A percentile compares a stretch with the other conserved stretches of the same genome.
phyloP scores from a whole-genome alignment of 2,888 invertebrate genomes.

The Griposia aprilina region DNA sequence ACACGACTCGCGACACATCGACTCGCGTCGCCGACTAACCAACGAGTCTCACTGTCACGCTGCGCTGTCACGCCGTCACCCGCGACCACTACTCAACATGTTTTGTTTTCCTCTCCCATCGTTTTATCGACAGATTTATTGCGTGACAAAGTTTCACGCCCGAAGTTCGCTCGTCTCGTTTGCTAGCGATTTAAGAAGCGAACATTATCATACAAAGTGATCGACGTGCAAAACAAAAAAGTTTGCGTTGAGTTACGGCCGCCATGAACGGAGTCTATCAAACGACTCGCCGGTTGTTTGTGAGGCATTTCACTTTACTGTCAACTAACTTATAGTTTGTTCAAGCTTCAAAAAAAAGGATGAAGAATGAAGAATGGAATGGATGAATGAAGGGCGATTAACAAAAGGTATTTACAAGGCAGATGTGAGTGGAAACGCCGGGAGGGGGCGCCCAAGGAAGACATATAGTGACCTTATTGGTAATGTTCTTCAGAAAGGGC shows the following conservation, averaged over 20 bases:
- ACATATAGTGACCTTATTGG: no score
- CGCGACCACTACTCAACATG: background rate
- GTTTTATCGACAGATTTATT: constrained; percentile 44
- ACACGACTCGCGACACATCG: background rate
- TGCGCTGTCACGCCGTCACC: background rate
- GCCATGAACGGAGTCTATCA: constrained; percentile 16
- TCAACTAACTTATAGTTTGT: constrained; percentile 18
- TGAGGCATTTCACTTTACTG: constrained; percentile 27
- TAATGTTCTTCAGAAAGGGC: no score
- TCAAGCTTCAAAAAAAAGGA: constrained; percentile 1
- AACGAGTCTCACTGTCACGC: constrained; percentile 1
- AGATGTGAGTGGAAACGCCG: no score
- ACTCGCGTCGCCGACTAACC: background rate
- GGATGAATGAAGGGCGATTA: constrained; percentile 8
- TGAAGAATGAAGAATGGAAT: constrained; percentile 9
- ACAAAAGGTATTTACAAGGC: no score
- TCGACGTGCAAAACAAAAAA: constrained; percentile 48
- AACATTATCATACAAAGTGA: constrained; percentile 56
- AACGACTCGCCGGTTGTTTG: constrained; percentile 23
- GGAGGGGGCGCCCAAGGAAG: no score
- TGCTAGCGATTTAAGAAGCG: constrained; percentile 13
- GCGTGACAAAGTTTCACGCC: constrained; percentile 40
- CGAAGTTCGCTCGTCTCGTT: constrained; percentile 30
- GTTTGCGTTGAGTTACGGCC: constrained; percentile 35
- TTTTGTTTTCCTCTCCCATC: constrained; percentile 17